Evolutionary conservation across 2,888 invertebrate species (phyloP), one percentile per base, ranked within the genome.

Genomic region (Allacma fusca): DNA sequence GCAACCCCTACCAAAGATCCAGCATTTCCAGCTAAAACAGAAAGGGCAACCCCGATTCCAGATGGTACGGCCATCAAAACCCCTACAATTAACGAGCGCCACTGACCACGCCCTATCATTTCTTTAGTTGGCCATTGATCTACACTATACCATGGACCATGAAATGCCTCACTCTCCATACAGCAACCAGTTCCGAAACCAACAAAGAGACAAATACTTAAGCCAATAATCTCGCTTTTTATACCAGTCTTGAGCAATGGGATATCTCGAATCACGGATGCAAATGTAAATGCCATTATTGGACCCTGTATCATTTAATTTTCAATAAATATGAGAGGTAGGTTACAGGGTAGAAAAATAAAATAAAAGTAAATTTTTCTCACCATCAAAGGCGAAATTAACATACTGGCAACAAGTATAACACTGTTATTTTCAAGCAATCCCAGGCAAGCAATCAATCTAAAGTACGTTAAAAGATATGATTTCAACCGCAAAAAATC

Each of bases 1-100:
- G 94, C 94, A 5, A 94, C 94, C 4, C 94, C 94, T 0, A 93
- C 93, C 9, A 94, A 87, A 0, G 93, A 93, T 0, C 92, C 92
- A 4, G 92, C 90, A 86, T 94, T 92, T 76, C 92, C 93, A 44
- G 93, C 92, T n/a, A 94, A 87, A 16, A 94, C 90, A 1, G 92
- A 92, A 69, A 94, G 87, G 0, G 93, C 93, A 7, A 93, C 93
- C 0, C 92, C 93, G 0, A 92, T 92, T 0, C 94, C 94, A 0
- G 93, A 93, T 0, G 93, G 91, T 34, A 93, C 86, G 0, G 94
- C 94, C n/a, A 93, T 70, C 13, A 78, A n/a, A 9, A 77, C 81
- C 5, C 82, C 81, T n/a, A 83, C 79, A 0, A 77, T 43, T 13
- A 81, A 44, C 0, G 79, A 59, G 26, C 76, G 79, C 9, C 29